phyloP scores from a whole-genome alignment of 2,888 invertebrate genomes.

The Heteropelma amictum region DNA sequence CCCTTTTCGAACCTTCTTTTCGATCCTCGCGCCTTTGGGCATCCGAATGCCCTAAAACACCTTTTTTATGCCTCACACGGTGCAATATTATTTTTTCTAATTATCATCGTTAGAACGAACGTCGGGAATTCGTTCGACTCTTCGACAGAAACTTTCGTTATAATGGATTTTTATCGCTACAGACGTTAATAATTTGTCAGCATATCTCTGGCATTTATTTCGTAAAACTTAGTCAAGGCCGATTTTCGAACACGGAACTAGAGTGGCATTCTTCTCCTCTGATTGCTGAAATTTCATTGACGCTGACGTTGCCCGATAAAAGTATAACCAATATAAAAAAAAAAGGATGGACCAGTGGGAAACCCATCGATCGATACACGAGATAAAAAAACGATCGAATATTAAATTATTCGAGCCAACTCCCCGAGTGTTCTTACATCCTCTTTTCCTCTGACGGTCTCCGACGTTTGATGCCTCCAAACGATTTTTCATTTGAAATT shows the following conservation, averaged over 20 bases:
- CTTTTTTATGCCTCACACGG: background rate
- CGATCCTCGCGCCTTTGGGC: background rate
- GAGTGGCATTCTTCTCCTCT: background rate
- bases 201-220: too few species aligned
- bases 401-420: too few species aligned
- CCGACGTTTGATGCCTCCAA: too few species aligned
- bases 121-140: background rate
- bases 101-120: slow-evolving; percentile 10
- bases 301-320: too few species aligned
- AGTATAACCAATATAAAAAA: too few species aligned
- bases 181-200: slow-evolving; percentile 17
- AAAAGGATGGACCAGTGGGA: too few species aligned
- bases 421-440: too few species aligned
- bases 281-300: too few species aligned
- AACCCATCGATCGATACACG: too few species aligned
- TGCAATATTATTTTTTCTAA: slow-evolving; percentile 5
- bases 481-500: too few species aligned
- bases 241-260: background rate
- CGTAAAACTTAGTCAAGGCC: slow-evolving; percentile 12
- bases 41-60: background rate
- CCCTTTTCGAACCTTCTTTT: background rate
- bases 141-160: background rate
- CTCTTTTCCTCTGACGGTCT: too few species aligned
- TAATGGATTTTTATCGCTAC: background rate
- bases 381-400: too few species aligned